Base-by-base conservation (phyloP, 2,888 invertebrate genomes). In the Candidula unifasciata region DNA sequence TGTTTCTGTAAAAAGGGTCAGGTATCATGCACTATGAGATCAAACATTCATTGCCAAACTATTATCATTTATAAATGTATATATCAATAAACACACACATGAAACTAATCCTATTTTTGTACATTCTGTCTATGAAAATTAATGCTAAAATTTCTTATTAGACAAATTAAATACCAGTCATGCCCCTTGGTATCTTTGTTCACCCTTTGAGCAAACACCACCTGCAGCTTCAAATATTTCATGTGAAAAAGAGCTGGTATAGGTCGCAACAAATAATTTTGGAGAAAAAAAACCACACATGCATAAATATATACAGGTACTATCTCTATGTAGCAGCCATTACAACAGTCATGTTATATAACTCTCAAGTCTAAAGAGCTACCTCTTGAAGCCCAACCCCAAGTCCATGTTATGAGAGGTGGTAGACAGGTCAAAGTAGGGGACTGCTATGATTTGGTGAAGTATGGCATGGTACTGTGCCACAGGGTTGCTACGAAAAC, bases 1-100 rank as follows among this genome's bases (percentile, higher is more conserved):
- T 44, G 78, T 64, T 33, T 78, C 79, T 79, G 79, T 66, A 79
- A 79, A 78, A 66, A 79, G 64, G 0, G 10, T 44, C n/a, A 68
- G 27, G 24, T 24, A 52, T 79, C 79, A 79, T 79, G 79, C 52
- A 68, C 44, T 44, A 64, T 79, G 13, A 80, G 64, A 68, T 44
- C 30, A 69, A 37, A n/a, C 44, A 52, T 18, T 44, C 8, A 64
- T 24, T 73, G 44, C 44, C 44, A 73, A 10, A 44, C 44, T n/a
- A 73, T 73, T 73, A 44, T 8, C 37, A 71, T 37, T 37, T n/a
- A 69, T 21, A 21, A 35, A 35, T 73, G n/a, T 44, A 27, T 44
- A 21, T 37, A 24, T 10, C 3, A 44, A 44, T n/a, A n/a, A 37
- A 27, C 8, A 71, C 18, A 60, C 13, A n/a, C 5, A 13, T 44